phyloP scores from a whole-genome alignment of 2,797 vertebrate genomes.

The Pseudochirops cupreus region DNA sequence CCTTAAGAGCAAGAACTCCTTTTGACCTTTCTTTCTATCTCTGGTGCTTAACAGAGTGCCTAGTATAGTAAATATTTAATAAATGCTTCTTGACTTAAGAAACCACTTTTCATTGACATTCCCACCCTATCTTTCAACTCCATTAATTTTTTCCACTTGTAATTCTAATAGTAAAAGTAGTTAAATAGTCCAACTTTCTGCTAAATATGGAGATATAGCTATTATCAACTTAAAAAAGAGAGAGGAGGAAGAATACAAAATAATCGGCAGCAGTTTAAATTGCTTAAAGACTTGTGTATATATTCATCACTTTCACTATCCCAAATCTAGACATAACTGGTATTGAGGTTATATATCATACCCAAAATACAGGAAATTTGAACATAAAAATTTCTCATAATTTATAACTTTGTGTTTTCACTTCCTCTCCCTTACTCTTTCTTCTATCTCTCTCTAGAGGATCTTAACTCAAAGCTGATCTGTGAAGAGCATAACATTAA shows the following conservation, averaged over 20 bases:
- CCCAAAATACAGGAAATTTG: conserved; percentile 36
- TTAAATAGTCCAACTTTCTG: conserved; percentile 26
- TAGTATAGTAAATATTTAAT: no score
- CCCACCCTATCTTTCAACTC: not conserved
- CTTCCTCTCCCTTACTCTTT: not conserved
- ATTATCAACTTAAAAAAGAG: conserved; percentile 1
- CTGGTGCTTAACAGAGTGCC: no score
- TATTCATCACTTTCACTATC: not conserved
- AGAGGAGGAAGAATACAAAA: conserved; percentile 21
- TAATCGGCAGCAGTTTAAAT: conserved; percentile 16
- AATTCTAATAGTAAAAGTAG: not conserved
- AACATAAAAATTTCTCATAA: conserved; percentile 33
- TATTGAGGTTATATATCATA: not conserved
- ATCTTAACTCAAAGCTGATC: conserved; percentile 3
- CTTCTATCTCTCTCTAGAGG: conserved; percentile 18
- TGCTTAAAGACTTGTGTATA: not conserved
- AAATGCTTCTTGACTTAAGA: not conserved
- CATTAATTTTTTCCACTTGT: fast-evolving
- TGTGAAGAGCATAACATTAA: conserved; percentile 17
- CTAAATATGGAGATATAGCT: conserved; percentile 16
- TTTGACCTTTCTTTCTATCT: no score
- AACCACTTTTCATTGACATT: conserved; percentile 12
- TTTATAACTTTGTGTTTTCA: conserved; percentile 28
- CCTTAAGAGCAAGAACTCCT: no score
- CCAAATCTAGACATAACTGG: conserved; percentile 35